Evolutionary conservation across 2,113 vertebrate species (phyloP).

Genomic region (Alligator sinensis): DNA sequence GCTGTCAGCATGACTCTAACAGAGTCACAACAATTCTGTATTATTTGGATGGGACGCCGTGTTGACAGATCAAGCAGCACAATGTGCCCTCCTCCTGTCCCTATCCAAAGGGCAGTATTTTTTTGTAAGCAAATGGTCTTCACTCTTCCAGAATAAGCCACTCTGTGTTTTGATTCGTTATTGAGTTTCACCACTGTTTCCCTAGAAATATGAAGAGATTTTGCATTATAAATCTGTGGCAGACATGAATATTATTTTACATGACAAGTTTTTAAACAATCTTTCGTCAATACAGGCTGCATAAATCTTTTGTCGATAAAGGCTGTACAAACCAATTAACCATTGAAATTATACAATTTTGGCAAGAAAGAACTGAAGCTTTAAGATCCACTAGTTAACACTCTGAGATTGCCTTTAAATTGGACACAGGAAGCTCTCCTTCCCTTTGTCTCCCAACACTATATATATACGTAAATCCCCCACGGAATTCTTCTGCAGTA

Average conservation of each 20-base stretch:
- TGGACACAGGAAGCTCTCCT: not conserved
- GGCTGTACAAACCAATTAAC: not conserved
- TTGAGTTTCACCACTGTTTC: constrained; percentile 70
- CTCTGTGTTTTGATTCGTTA: constrained; percentile 67
- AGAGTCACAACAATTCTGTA: constrained; percentile 84
- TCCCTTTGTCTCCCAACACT: not conserved
- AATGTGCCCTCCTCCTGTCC: constrained; percentile 91
- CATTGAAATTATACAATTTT: not conserved
- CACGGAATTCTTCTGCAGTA: not conserved
- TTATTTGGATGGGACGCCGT: constrained; percentile 83
- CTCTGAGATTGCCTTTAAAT: not conserved
- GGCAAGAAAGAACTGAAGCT: not conserved
- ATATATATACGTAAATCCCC: no score
- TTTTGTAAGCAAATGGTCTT: constrained; percentile 92
- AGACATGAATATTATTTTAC: not conserved
- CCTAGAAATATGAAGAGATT: constrained; percentile 65
- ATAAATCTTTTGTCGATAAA: not conserved
- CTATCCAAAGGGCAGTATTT: constrained; percentile 89
- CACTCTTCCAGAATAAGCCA: constrained; percentile 84
- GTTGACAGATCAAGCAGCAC: constrained; percentile 90
- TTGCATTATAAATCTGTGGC: not conserved
- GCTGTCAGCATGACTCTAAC: constrained; percentile 84
- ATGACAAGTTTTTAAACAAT: not conserved
- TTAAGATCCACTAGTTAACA: not conserved
- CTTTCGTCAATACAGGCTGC: not conserved